phyloP scores from a whole-genome alignment of 2,888 invertebrate species.

The Chorisops tibialis region DNA sequence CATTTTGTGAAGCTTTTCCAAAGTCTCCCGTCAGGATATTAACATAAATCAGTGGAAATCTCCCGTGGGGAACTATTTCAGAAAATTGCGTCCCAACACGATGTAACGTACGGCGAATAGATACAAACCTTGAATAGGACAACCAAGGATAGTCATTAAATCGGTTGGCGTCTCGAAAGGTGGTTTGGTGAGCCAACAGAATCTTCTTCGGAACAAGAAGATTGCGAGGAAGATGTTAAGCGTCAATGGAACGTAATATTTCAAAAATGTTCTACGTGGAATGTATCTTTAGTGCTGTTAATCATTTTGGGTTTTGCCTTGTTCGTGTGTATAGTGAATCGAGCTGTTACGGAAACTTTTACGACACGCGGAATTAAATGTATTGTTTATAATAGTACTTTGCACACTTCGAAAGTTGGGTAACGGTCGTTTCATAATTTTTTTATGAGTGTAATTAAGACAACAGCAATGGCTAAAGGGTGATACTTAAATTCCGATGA shows the following conservation, averaged over 20 bases:
- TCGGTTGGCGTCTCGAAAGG: too few species aligned
- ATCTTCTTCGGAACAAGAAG: too few species aligned
- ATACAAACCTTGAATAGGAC: too few species aligned
- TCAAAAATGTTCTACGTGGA: conserved; percentile 19
- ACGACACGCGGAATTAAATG: neutral
- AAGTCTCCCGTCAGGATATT: neutral
- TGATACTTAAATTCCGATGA: too few species aligned
- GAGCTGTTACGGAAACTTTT: neutral
- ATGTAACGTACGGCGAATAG: too few species aligned
- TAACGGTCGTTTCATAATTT: conserved; percentile 9
- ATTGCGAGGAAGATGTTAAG: conserved; percentile 15
- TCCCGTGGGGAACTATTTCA: neutral
- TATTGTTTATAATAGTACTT: too few species aligned
- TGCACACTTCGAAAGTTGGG: conserved; percentile 6
- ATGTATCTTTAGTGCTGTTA: conserved; percentile 16
- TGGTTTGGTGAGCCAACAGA: too few species aligned
- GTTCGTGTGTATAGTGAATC: neutral
- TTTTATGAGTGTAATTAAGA: conserved; percentile 9
- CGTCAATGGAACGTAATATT: conserved; percentile 18
- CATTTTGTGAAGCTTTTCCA: neutral
- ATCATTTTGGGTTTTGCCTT: neutral
- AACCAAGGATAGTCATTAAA: too few species aligned
- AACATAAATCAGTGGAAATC: conserved; percentile 3
- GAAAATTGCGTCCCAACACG: conserved; percentile 3
- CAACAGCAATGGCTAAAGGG: too few species aligned